These are phyloP conservation scores for Pinna nobilis DNA, from an alignment of 1,140 invertebrate species.

Conservation along the genomic window DNA sequence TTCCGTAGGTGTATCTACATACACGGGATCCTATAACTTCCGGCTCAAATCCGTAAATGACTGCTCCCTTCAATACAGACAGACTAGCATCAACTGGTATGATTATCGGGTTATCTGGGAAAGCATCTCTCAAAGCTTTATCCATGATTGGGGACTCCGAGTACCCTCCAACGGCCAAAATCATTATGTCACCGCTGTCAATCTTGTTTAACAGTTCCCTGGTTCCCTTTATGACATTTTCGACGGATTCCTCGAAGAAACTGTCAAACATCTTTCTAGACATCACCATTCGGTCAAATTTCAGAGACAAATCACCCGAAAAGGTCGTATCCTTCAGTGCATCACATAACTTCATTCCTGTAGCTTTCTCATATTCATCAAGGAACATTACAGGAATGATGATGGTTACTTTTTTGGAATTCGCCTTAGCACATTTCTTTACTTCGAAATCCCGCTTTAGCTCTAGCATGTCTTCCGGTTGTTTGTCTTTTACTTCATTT, in stretches of 20 bases:
- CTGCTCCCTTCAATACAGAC: conserved; percentile 42
- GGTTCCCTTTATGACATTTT: conserved; percentile 27
- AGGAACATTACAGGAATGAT: conserved; percentile 21
- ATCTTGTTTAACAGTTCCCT: conserved; percentile 20
- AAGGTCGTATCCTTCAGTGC: conserved; percentile 30
- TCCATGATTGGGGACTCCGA: conserved; percentile 43
- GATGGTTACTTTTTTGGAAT: conserved; percentile 10
- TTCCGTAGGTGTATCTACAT: conserved; percentile 29
- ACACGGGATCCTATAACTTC: conserved; percentile 25
- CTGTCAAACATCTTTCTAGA: conserved; percentile 25
- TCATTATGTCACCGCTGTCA: not conserved
- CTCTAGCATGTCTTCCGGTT: not conserved
- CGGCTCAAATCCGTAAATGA: conserved; percentile 33
- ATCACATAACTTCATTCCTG: not conserved
- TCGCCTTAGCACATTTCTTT: conserved; percentile 27
- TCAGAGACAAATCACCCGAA: not conserved
- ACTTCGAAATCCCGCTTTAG: conserved; percentile 33
- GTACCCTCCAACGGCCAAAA: conserved; percentile 45
- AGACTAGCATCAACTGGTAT: conserved; percentile 35
- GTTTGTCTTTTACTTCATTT: not conserved
- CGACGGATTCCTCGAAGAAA: conserved; percentile 28
- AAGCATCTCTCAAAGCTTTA: conserved; percentile 32
- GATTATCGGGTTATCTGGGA: conserved; percentile 28
- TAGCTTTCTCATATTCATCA: conserved; percentile 1
- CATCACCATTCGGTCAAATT: conserved; percentile 22